Conservation (phyloP, 1,140 invertebrate species). For the Melipona quadrifasciata region DNA sequence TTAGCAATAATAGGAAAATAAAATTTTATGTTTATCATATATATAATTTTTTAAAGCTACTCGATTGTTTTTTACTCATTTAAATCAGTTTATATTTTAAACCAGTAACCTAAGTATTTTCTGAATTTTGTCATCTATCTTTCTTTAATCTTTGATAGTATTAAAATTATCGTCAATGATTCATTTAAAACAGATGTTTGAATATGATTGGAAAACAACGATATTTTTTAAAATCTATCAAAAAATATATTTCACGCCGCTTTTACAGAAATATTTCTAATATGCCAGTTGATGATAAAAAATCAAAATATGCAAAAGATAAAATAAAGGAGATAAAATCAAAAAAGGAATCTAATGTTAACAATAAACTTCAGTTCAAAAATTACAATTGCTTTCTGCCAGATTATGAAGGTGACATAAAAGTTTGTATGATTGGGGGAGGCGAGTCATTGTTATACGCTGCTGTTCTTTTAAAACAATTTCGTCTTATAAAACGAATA, state of each 20-base stretch:
- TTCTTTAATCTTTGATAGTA: neutral
- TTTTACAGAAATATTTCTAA: slow-evolving; percentile 29
- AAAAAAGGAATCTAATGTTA: neutral
- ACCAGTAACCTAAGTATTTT: neutral
- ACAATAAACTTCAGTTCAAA: neutral
- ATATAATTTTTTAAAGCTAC: neutral
- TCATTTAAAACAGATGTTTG: slow-evolving; percentile 4
- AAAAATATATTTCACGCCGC: neutral
- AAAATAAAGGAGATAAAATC: neutral
- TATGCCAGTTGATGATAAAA: neutral
- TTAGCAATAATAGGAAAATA: neutral
- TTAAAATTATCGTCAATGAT: slow-evolving; percentile 22
- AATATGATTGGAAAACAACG: slow-evolving; percentile 16
- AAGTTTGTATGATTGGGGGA: slow-evolving; percentile 73
- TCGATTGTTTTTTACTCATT: slow-evolving; percentile 34
- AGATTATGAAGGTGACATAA: slow-evolving; percentile 44
- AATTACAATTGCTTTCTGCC: neutral
- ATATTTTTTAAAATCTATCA: neutral
- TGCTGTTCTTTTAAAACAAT: slow-evolving; percentile 74
- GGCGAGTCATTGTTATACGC: slow-evolving; percentile 67
- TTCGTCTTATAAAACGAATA: slow-evolving; percentile 68
- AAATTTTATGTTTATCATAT: neutral
- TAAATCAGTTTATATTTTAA: slow-evolving; percentile 2
- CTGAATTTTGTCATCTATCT: neutral
- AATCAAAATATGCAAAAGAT: neutral